Base-by-base conservation (phyloP, 1,140 invertebrate species). In the Campoletis sonorensis region DNA sequence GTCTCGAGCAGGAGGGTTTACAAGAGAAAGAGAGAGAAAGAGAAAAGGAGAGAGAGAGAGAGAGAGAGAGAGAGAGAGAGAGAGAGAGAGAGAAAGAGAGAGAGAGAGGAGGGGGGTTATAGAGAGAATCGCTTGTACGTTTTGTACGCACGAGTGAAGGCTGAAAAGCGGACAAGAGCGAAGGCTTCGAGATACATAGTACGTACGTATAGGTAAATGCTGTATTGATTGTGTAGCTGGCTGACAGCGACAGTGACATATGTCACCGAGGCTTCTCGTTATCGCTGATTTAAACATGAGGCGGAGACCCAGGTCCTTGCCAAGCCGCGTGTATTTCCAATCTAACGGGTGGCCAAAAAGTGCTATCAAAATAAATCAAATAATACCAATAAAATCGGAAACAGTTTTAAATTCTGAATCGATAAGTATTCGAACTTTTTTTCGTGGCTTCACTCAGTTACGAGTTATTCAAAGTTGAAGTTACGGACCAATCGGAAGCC, bases 261-360 rank as follows among this genome's bases (percentile, higher is more conserved):
- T 92, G 91, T 92, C 91, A 91, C 89, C 87, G 88, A 87, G 88
- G 90, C 89, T 91, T 90, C 89, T 92, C 90, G 91, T 92, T 92
- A 92, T 92, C 90, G 91, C 90, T 91, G 91, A 92, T 92, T 92
- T 92, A 92, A 92, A 92, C 91, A 92, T 92, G 91, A 91, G 91
- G 87, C 88, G 61, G 58, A 88, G 87, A 73, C 82, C 86, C 87
- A 89, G 87, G 85, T 88, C 86, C 87, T 90, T 85, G 87, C 87
- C 87, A 85, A 88, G 85, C 86, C 86, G 83, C 81, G 80, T 83
- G 79, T 85, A 77, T 67, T 61, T 37, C 15, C 23, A 37, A 27
- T 54, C 4, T n/a, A 54, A 0, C 8, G 40, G 40, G 40, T 45
- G 40, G 5, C 40, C 40, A 13, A 45, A 11, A 45, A 45, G 40